These are phyloP conservation scores for Cossypha polioptera DNA, from an alignment of 2,797 vertebrate species.

Conservation along the genomic window DNA sequence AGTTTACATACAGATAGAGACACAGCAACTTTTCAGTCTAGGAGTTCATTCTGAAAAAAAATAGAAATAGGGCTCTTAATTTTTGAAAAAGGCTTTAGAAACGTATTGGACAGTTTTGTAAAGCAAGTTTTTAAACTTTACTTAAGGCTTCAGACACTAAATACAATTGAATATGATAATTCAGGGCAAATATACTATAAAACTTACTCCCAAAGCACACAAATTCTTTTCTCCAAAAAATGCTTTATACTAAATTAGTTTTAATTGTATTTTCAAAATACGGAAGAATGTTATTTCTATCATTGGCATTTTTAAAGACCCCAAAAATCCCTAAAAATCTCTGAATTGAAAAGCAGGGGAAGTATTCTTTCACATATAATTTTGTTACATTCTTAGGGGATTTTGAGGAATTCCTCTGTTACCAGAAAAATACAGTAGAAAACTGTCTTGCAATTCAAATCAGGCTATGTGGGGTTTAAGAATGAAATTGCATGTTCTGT, in stretches of 20 bases:
- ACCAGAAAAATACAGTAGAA: background rate
- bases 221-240: background rate
- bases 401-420: background rate
- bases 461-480: background rate
- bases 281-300: background rate
- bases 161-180: background rate
- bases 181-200: background rate
- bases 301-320: background rate
- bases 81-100: background rate
- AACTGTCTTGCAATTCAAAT: background rate
- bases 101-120: background rate
- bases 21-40: background rate
- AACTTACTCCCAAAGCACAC: background rate
- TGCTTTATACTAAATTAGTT: background rate
- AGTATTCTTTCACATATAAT: background rate
- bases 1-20: background rate
- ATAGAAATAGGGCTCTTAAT: background rate
- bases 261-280: background rate
- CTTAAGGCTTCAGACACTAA: background rate
- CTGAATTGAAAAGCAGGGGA: background rate
- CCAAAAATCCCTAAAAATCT: background rate
- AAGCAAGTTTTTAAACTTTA: background rate
- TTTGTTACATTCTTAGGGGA: background rate
- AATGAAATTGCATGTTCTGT: background rate
- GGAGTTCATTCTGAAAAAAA: background rate